These are phyloP conservation scores for Origma solitaria DNA, from an alignment of 2,113 vertebrate species.

Conservation along the genomic window DNA sequence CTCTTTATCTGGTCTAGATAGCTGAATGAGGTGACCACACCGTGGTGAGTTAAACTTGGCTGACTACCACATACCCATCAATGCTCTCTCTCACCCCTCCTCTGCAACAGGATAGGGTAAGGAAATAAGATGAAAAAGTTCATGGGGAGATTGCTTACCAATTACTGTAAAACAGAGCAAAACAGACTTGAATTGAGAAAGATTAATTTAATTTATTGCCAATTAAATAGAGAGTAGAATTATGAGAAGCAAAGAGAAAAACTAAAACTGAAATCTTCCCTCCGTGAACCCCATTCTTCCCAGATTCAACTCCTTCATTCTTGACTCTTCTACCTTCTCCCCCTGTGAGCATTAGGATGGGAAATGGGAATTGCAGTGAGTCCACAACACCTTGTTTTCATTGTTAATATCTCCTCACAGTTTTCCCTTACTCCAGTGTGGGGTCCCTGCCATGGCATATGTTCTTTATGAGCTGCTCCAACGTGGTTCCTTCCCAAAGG, in stretches of 20 bases:
- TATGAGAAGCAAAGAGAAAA: neutral
- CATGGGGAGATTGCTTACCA: neutral
- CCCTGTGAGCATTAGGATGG: neutral
- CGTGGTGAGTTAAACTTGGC: neutral
- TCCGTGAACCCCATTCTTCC: neutral
- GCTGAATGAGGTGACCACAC: fast-evolving
- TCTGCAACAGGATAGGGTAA: neutral
- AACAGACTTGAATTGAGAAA: neutral
- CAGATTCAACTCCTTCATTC: neutral
- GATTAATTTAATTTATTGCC: neutral
- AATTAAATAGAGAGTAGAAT: neutral
- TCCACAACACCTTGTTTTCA: neutral
- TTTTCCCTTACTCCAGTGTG: neutral
- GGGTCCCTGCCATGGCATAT: neutral
- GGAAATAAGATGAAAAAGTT: neutral
- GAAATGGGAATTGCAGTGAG: neutral
- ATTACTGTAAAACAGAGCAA: neutral
- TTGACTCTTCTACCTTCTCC: neutral
- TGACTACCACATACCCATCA: neutral
- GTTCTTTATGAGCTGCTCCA: neutral
- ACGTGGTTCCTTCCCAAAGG: neutral
- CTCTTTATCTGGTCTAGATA: neutral
- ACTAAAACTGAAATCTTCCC: neutral
- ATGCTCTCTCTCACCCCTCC: neutral
- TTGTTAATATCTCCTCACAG: neutral